phyloP scores from a whole-genome alignment of 2,113 vertebrate species.

The Sinocyclocheilus grahami region DNA sequence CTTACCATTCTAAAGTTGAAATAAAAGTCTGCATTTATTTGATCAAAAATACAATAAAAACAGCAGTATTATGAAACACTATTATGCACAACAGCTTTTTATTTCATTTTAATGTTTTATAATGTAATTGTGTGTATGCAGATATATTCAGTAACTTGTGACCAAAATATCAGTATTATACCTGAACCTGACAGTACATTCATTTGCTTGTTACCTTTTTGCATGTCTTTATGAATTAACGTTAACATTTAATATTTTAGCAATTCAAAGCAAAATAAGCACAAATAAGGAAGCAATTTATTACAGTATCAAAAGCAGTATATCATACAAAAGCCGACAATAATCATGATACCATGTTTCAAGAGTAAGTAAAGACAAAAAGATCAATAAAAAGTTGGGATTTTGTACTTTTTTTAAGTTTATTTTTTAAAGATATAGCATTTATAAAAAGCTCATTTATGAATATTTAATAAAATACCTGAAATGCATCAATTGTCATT shows the following conservation, averaged over 20 bases:
- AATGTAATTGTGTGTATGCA: not conserved
- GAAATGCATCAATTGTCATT: not conserved
- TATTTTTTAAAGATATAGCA: not conserved
- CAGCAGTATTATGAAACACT: not conserved
- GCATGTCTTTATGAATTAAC: not conserved
- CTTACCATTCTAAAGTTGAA: not conserved
- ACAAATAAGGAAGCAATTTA: not conserved
- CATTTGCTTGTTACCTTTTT: not conserved
- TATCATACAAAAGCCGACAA: not conserved
- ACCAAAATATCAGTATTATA: not conserved
- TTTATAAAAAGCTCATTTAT: not conserved
- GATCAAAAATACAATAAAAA: not conserved
- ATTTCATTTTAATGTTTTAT: not conserved
- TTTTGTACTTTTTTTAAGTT: not conserved
- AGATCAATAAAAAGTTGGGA: not conserved
- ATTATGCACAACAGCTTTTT: not conserved
- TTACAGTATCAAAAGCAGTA: conserved; percentile 1
- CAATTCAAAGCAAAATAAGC: not conserved
- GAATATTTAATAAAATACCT: not conserved
- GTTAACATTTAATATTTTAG: not conserved
- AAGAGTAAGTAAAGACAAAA: not conserved
- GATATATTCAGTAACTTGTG: not conserved
- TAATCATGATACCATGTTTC: not conserved
- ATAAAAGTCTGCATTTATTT: not conserved
- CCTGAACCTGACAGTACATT: not conserved